A percentile compares a stretch with the other conserved stretches of the same genome.
These are phyloP conservation scores for Argyresthia goedartella DNA, from an alignment of 2,888 invertebrate genomes.

Conservation along the genomic window DNA sequence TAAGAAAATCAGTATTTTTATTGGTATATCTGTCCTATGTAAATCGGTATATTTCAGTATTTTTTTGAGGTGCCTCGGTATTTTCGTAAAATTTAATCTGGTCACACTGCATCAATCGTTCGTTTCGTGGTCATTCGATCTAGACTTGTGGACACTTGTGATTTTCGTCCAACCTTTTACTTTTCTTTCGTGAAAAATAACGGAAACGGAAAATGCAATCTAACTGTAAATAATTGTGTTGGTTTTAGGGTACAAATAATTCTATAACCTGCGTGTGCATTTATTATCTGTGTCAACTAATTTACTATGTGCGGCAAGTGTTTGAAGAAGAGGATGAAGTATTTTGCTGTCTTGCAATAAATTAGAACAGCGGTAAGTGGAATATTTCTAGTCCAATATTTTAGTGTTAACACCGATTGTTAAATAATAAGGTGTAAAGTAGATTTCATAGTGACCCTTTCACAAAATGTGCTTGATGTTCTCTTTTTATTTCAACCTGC, in stretches of 20 bases:
- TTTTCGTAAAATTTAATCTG: too few relatives aligned
- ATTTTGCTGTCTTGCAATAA: slow-evolving; percentile 51
- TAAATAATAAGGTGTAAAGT: too few relatives aligned
- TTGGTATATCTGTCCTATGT: too few relatives aligned
- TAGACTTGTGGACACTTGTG: too few relatives aligned
- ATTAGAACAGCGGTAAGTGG: slow-evolving; percentile 51
- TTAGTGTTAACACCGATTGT: too few relatives aligned
- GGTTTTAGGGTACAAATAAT: not conserved
- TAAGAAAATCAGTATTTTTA: too few relatives aligned
- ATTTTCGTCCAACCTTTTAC: too few relatives aligned
- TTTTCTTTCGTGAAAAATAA: slow-evolving; percentile 55
- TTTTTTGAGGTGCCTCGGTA: too few relatives aligned
- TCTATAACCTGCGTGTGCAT: slow-evolving; percentile 12
- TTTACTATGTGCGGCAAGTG: slow-evolving; percentile 57
- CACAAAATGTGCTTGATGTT: not conserved
- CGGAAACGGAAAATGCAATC: slow-evolving; percentile 53
- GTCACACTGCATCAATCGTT: too few relatives aligned
- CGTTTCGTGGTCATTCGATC: too few relatives aligned
- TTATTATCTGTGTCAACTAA: slow-evolving; percentile 18
- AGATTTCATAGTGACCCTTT: not conserved
- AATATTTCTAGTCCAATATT: not conserved
- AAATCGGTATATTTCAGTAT: too few relatives aligned
- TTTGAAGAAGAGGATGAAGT: slow-evolving; percentile 60
- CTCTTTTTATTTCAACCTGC: slow-evolving; percentile 1
- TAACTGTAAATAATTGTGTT: slow-evolving; percentile 27